Evolutionary conservation across 2,113 vertebrate species (phyloP).

Genomic region (Amphilophus citrinellus): DNA sequence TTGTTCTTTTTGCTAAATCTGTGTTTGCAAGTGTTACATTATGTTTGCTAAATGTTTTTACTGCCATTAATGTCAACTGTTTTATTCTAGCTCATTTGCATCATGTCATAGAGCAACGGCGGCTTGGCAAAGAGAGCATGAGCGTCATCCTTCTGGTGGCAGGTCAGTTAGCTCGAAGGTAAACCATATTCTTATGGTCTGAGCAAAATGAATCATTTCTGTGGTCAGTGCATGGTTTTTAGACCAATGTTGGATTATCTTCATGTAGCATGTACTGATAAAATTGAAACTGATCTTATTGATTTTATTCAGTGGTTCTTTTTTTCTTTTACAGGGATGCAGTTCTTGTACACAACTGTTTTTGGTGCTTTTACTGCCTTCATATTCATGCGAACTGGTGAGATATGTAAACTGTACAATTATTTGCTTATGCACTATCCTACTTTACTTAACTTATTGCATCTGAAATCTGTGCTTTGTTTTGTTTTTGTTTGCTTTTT

Average conservation of each 20-base stretch:
- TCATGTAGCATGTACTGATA: not conserved
- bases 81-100: conserved; percentile 82
- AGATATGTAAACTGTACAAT: not conserved
- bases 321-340: conserved; percentile 75
- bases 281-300: not conserved
- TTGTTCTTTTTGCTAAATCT: not conserved
- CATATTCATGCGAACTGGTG: conserved; percentile 85
- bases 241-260: not conserved
- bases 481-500: not conserved
- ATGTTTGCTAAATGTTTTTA: not conserved
- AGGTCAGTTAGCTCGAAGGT: conserved; percentile 22
- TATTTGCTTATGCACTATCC: not conserved
- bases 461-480: not conserved
- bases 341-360: conserved; percentile 86
- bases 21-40: not conserved
- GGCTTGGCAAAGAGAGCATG: conserved; percentile 79
- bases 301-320: not conserved
- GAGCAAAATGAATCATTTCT: not conserved
- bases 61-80: not conserved
- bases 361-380: conserved; percentile 86
- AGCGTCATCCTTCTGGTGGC: conserved; percentile 77
- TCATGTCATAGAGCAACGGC: conserved; percentile 82
- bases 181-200: not conserved
- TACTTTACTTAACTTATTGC: not conserved
- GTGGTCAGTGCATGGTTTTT: not conserved